Conservation (phyloP, 2,113 vertebrate genomes). For the Rhinolophus sinicus region DNA sequence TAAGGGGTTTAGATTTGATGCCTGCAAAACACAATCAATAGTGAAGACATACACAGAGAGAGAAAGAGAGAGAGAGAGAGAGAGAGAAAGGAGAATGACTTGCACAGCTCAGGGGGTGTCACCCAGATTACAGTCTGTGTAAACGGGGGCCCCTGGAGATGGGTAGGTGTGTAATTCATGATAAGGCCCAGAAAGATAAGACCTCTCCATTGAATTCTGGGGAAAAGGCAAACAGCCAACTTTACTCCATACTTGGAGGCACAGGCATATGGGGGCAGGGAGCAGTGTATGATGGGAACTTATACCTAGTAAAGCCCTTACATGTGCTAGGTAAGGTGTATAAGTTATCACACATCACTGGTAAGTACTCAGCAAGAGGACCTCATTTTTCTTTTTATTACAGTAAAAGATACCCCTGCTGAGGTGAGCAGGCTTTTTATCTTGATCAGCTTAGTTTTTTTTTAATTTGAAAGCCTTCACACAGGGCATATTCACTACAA, state of each 20-base stretch:
- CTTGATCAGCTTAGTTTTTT: background rate
- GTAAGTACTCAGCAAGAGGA: background rate
- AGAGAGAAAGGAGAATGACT: too few species aligned
- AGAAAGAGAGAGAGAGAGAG: background rate
- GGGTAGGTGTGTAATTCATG: accelerated
- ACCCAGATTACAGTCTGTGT: background rate
- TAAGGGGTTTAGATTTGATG: background rate
- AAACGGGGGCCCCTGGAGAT: accelerated
- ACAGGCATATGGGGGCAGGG: accelerated
- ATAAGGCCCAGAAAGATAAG: background rate
- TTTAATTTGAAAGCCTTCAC: background rate
- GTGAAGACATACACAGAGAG: background rate
- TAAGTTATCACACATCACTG: background rate
- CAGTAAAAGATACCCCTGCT: background rate
- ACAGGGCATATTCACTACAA: background rate
- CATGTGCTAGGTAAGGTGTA: background rate
- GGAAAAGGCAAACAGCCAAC: background rate
- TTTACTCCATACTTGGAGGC: background rate
- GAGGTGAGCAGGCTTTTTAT: background rate
- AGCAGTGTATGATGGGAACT: background rate
- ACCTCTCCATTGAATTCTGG: accelerated
- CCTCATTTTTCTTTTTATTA: background rate
- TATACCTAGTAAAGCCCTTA: accelerated
- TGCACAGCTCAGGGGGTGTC: accelerated
- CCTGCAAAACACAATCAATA: background rate